These are phyloP conservation scores for Phengaris arion DNA, from an alignment of 2,888 invertebrate genomes.

Conservation along the genomic window DNA sequence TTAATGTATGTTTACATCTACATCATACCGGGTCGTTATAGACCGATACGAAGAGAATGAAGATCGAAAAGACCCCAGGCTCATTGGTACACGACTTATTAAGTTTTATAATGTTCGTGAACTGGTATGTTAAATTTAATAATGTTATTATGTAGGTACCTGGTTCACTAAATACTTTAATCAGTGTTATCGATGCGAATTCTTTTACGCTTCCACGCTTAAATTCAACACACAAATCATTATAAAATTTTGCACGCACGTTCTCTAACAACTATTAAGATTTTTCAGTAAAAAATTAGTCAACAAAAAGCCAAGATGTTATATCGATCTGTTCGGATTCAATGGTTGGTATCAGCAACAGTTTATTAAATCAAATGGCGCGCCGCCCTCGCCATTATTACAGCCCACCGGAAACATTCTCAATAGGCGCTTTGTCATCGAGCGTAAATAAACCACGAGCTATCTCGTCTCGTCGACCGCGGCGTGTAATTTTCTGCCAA, in stretches of 20 bases:
- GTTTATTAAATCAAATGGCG: background rate
- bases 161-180: background rate
- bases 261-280: too few relatives aligned
- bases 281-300: too few relatives aligned
- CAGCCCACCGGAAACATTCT: background rate
- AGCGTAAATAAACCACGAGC: constrained; percentile 11
- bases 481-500: constrained; percentile 30
- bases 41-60: background rate
- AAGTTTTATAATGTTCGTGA: background rate
- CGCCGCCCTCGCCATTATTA: background rate
- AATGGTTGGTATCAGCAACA: background rate
- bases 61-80: background rate
- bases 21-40: background rate
- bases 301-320: background rate
- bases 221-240: background rate
- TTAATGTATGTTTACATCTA: background rate
- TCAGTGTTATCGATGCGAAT: background rate
- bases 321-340: background rate
- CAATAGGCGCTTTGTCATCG: background rate
- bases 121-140: background rate
- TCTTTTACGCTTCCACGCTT: background rate
- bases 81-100: background rate
- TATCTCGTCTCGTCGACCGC: constrained; percentile 12
- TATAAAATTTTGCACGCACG: background rate
- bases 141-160: background rate